A percentile compares a stretch with the other conserved stretches of the same genome.
phyloP scores from a whole-genome alignment of 2,113 vertebrate species.

The Equus przewalskii region DNA sequence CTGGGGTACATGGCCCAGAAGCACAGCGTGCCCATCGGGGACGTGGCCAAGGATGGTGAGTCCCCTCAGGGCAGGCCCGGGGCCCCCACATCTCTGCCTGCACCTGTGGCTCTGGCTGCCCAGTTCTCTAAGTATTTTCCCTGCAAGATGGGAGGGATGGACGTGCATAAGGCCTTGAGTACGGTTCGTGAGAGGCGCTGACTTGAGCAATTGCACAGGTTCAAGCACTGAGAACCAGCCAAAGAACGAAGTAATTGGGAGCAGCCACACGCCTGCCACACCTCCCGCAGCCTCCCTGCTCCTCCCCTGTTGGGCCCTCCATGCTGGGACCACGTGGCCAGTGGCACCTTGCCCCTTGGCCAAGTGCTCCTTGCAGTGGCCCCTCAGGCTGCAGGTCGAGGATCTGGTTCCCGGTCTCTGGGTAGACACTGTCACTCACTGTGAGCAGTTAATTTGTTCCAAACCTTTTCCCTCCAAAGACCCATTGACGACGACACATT shows the following conservation, averaged over 20 bases:
- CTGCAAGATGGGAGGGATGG: too few relatives aligned
- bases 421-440: too few relatives aligned
- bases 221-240: rapidly evolving
- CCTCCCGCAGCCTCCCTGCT: rapidly evolving
- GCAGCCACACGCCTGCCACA: rapidly evolving
- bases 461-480: background rate
- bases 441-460: background rate
- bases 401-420: background rate
- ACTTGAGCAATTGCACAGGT: rapidly evolving
- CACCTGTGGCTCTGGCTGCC: rapidly evolving
- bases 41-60: slow-evolving; percentile 94
- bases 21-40: slow-evolving; percentile 93
- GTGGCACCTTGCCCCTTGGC: rapidly evolving
- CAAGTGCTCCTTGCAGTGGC: background rate
- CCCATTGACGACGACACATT: rapidly evolving
- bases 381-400: background rate
- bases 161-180: rapidly evolving
- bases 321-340: too few relatives aligned
- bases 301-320: rapidly evolving
- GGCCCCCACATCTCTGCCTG: background rate
- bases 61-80: background rate
- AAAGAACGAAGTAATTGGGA: background rate
- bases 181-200: rapidly evolving
- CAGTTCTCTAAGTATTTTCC: background rate
- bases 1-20: slow-evolving; percentile 95